phyloP scores from a whole-genome alignment of 2,113 vertebrate species.

The Bothrops jararaca region DNA sequence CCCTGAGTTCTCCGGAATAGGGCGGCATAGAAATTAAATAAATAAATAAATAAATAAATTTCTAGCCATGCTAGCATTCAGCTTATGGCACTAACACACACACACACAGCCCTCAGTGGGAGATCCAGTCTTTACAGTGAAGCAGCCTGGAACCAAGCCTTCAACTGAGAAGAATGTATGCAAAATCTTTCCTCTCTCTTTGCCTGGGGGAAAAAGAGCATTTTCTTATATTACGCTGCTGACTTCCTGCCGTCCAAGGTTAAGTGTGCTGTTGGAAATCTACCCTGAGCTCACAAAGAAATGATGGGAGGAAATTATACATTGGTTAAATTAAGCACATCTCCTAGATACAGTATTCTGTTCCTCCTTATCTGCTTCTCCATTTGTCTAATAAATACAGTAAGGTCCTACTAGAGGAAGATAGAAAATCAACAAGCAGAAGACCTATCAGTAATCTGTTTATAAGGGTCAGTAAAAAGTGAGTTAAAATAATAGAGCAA shows the following conservation, averaged over 20 bases:
- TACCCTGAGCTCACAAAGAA: not conserved
- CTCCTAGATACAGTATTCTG: not conserved
- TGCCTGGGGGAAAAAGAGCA: not conserved
- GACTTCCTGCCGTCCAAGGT: not conserved
- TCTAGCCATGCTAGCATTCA: not conserved
- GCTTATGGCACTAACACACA: not conserved
- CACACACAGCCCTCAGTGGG: not conserved
- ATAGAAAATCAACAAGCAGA: not conserved
- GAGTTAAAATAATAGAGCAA: not conserved
- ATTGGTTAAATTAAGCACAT: not conserved
- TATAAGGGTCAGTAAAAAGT: not conserved
- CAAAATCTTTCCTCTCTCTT: not conserved
- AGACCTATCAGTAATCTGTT: not conserved
- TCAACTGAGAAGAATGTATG: not conserved
- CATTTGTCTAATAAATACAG: not conserved
- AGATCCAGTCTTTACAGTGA: not conserved
- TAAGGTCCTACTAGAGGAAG: not conserved
- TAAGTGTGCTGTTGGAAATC: not conserved
- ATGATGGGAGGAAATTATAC: not conserved
- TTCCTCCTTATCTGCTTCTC: not conserved
- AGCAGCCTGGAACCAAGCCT: not conserved
- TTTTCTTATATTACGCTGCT: not conserved
- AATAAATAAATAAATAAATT: no score
- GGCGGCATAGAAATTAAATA: no score
- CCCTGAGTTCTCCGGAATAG: no score